Evolutionary conservation across 1,140 invertebrate species (phyloP), one percentile per base, ranked within the genome.

Genomic region (Parasteatoda tepidariorum): DNA sequence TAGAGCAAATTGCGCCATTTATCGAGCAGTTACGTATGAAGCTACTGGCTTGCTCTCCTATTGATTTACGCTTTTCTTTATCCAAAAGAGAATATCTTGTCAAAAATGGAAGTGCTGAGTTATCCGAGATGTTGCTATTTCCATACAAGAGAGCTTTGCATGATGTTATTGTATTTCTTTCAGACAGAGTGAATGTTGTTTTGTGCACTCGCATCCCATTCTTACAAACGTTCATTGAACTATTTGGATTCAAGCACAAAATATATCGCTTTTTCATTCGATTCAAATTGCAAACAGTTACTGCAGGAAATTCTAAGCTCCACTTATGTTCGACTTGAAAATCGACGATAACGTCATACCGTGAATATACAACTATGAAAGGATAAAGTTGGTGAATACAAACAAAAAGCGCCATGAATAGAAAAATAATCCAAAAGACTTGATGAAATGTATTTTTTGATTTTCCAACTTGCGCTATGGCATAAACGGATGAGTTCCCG

Each of bases 211-310:
- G 2, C 3, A 2, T 26, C 0, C 15, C 22, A 15, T 13, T 66
- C 31, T 30, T 66, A 30, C 62, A n/a, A 15, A 28, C 62, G 31
- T 15, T 2, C 18, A 55, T 3, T 0, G 38, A 66, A 66, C 5
- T n/a, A 24, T 67, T 54, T 18, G 0, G 6, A 24, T 15, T 15
- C 11, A 24, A 9, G 26, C 18, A 54, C 3, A 48, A 3, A 0
- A 61, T 15, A 9, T 24, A 38, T 9, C 30, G n/a, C 9, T 9
- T n/a, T 24, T 54, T 55, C 9, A 66, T 66, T 31, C 9, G 9
- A 54, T 78, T 78, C 18, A 67, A 22, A 57, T 54, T 78, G 28
- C 75, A 78, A 9, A 78, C 33, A 22, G 75, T 78, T 22, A 78
- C 48, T 15, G 75, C 75, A 22, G 75, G 75, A 55, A 78, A 78